phyloP scores from a whole-genome alignment of 2,113 vertebrate genomes.

The Peromyscus maniculatus region DNA sequence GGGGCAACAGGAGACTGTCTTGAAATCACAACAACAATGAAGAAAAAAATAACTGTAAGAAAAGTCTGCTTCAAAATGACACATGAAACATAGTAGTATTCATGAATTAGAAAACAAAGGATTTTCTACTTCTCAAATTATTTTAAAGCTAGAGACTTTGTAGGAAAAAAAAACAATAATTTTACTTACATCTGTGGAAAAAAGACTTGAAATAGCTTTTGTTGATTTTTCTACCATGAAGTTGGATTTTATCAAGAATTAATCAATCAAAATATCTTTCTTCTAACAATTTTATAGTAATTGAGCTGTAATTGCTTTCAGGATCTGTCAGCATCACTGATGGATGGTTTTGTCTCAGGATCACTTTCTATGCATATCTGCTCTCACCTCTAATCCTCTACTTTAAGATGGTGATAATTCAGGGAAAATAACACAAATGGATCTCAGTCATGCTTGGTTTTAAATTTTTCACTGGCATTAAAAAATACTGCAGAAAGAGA shows the following conservation, averaged over 20 bases:
- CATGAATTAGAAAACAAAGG: constrained; percentile 45
- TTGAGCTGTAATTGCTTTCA: constrained; percentile 46
- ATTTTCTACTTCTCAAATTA: neutral
- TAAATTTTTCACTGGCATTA: neutral
- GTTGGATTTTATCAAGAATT: constrained; percentile 42
- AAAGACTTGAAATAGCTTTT: constrained; percentile 4
- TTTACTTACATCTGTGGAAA: neutral
- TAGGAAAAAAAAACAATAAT: neutral
- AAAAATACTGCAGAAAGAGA: neutral
- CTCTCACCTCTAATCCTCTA: neutral
- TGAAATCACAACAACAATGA: neutral
- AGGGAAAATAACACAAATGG: neutral
- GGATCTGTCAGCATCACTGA: neutral
- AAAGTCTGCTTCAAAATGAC: neutral
- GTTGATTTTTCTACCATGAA: neutral
- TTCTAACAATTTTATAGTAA: constrained; percentile 38
- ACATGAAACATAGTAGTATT: neutral
- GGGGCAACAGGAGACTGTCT: neutral
- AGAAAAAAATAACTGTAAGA: neutral
- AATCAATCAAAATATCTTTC: constrained; percentile 60
- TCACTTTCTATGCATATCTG: neutral
- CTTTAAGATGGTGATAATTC: constrained; percentile 1
- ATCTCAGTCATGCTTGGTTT: neutral
- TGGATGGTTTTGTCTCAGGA: neutral
- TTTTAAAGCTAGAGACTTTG: constrained; percentile 7